Conservation (phyloP, 2,113 vertebrate genomes). For the Puffinus mauretanicus region DNA sequence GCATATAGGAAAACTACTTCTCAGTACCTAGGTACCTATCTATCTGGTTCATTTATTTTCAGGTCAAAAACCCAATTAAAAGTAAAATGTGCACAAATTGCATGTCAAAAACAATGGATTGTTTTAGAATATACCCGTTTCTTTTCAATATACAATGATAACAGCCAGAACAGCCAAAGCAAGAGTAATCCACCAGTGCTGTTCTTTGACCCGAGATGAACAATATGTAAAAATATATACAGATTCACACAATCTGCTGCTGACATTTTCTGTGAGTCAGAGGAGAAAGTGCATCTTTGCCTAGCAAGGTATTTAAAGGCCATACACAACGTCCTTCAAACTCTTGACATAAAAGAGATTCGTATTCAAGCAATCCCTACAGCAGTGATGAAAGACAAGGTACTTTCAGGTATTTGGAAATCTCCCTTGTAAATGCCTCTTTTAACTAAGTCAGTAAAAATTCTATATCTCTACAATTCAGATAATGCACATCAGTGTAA, state of each 20-base stretch:
- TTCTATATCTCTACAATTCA: not conserved
- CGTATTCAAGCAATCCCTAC: not conserved
- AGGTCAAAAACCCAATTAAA: constrained; percentile 5
- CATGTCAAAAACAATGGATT: not conserved
- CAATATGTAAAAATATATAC: not conserved
- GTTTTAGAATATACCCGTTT: not conserved
- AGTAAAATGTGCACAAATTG: not conserved
- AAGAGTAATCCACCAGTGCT: not conserved
- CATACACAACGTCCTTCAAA: not conserved
- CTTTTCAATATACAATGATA: not conserved
- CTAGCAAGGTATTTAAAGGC: not conserved
- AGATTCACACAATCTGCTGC: not conserved
- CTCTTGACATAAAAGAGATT: not conserved
- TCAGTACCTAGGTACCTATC: not conserved
- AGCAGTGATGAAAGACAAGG: not conserved
- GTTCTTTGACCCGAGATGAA: not conserved
- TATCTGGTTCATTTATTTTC: not conserved
- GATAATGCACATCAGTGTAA: no score
- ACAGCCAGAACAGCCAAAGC: not conserved
- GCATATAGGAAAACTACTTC: not conserved
- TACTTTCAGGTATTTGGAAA: not conserved
- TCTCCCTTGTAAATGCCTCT: not conserved
- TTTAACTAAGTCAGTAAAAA: not conserved
- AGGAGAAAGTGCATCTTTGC: not conserved
- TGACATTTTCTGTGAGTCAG: not conserved